phyloP scores from a whole-genome alignment of 2,797 vertebrate genomes.

The Phyllotis vaccarum region DNA sequence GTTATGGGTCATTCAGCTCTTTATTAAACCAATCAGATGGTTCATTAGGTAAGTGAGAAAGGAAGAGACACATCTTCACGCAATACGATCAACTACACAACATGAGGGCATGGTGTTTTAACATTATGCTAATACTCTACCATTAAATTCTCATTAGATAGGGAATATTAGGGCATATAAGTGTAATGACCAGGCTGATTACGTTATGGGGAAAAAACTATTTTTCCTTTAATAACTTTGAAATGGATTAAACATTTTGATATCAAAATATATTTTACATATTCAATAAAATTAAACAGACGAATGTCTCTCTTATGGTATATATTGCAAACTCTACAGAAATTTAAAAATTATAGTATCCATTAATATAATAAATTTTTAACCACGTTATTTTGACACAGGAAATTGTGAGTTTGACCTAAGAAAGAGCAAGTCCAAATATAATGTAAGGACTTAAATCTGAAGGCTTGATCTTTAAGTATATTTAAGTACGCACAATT shows the following conservation, averaged over 20 bases:
- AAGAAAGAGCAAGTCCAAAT: background rate
- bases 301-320: background rate
- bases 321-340: background rate
- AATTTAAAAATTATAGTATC: background rate
- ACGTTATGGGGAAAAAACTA: background rate
- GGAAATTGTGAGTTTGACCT: fast-evolving
- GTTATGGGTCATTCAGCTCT: background rate
- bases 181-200: background rate
- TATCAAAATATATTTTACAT: background rate
- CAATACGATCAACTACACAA: background rate
- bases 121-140: background rate
- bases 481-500: background rate
- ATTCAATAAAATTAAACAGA: background rate
- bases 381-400: background rate
- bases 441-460: background rate
- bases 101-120: background rate
- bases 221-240: background rate
- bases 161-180: background rate
- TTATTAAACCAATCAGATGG: background rate
- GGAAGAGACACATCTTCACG: background rate
- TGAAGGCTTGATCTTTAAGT: background rate
- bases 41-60: background rate
- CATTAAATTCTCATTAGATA: background rate
- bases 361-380: background rate
- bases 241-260: background rate